Conservation (phyloP, 2,888 invertebrate genomes). For the Arge pagana region DNA sequence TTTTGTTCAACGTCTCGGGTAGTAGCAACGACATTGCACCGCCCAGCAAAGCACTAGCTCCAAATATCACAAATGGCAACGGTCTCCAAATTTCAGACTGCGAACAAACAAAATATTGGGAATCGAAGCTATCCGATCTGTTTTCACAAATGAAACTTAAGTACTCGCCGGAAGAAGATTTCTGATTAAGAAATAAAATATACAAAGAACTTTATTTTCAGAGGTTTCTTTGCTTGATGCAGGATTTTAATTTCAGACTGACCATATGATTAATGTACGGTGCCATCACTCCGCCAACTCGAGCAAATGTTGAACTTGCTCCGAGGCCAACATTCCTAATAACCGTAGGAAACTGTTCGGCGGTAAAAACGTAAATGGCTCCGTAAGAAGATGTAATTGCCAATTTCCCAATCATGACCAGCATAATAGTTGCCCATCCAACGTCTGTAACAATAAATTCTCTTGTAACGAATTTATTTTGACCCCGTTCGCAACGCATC, state of each 20-base stretch:
- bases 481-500: too few species aligned
- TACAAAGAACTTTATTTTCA: not conserved
- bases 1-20: conserved; percentile 70
- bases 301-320: conserved; percentile 67
- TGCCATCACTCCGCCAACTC: conserved; percentile 67
- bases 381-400: conserved; percentile 76
- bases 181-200: conserved; percentile 1
- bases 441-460: conserved; percentile 55
- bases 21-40: conserved; percentile 65
- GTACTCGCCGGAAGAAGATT: not conserved
- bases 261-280: conserved; percentile 66
- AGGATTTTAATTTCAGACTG: too few species aligned
- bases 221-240: too few species aligned
- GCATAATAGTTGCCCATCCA: conserved; percentile 63
- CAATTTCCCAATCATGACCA: conserved; percentile 74
- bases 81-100: conserved; percentile 65
- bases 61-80: conserved; percentile 66
- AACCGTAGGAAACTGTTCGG: conserved; percentile 77
- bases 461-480: too few species aligned
- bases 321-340: conserved; percentile 70
- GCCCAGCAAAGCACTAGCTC: conserved; percentile 62
- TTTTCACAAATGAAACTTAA: conserved; percentile 5
- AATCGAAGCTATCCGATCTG: not conserved
- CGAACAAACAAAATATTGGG: conserved; percentile 28
- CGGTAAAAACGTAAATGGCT: conserved; percentile 73